Percentiles rank a stretch among this genome's conserved stretches.
These are phyloP conservation scores for Acrobasis repandana DNA, from an alignment of 2,888 invertebrate species.

Conservation along the genomic window DNA sequence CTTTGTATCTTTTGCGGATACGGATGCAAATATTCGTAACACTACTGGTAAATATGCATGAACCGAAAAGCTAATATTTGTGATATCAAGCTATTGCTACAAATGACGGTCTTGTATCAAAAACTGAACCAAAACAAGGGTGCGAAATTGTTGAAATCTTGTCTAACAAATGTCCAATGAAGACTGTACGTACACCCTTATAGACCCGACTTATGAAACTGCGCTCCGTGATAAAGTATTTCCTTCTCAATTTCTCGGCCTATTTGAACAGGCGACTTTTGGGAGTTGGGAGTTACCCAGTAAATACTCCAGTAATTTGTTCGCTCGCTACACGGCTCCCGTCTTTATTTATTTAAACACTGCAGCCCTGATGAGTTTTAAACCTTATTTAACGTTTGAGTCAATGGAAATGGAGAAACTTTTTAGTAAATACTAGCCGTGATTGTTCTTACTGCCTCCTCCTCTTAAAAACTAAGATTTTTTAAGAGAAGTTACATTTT, in stretches of 20 bases:
- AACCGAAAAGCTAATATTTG: background rate
- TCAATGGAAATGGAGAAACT: constrained; percentile 20
- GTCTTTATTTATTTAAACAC: constrained; percentile 30
- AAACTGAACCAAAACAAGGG: constrained; percentile 1
- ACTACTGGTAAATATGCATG: background rate
- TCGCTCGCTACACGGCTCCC: constrained; percentile 20
- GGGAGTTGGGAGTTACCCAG: constrained; percentile 30
- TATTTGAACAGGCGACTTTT: constrained; percentile 31
- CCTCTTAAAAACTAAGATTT: no score
- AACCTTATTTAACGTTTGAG: constrained; percentile 26
- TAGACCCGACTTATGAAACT: constrained; percentile 33
- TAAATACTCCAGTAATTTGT: constrained; percentile 34
- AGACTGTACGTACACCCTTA: constrained; percentile 21
- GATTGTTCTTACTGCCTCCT: no score
- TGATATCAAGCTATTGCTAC: background rate
- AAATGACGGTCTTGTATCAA: background rate
- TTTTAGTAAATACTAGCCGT: background rate
- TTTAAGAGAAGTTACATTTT: no score
- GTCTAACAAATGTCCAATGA: constrained; percentile 35
- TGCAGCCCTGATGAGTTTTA: constrained; percentile 19
- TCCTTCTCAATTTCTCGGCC: constrained; percentile 29
- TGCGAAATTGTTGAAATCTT: constrained; percentile 28
- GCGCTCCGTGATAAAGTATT: constrained; percentile 34
- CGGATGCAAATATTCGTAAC: no score
- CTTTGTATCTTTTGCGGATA: no score